Base-by-base conservation (phyloP, 2,797 vertebrate genomes). In the Eulemur mongoz region DNA sequence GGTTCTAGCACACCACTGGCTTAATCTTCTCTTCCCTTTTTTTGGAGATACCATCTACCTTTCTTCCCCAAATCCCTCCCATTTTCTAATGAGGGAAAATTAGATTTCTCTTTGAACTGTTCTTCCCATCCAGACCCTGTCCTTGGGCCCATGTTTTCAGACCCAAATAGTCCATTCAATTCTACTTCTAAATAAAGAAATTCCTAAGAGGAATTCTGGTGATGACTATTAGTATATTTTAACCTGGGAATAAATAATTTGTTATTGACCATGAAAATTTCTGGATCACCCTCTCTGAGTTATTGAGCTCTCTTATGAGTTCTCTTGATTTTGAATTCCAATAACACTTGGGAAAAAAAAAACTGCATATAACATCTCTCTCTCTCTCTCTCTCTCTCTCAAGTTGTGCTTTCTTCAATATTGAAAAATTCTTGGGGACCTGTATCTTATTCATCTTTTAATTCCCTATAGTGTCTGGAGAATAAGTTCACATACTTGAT, bases 401-500 rank as follows among this genome's bases (percentile, higher is more conserved):
- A 22, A 48, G 2, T 20, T 54, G 9, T 43, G 3, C 7, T 85
- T 0, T 80, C 27, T 94, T 90, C 22, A 69, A 75, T 23, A 93
- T 7, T 91, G 61, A 63, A 92, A 48, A 93, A 69, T 93, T 96
- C 38, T 90, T 32, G 6, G 92, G 25, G 40, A 9, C 2, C 4
- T 87, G 7, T 84, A 40, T 96, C 57, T 82, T 84, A 43, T 7
- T 93, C n/a, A 95, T 91, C 59, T 94, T 91, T 96, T 72, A 75
- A 35, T 65, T 80, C 32, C 22, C 22, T 73, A 13, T 72, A 45
- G 23, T 69, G 13, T 93, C n/a, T 81, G 69, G n/a, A 69, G 43
- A 85, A 83, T 81, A 94, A 52, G 57, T 72, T 93, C 27, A 83
- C 57, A 61, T 84, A 27, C 15, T 75, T 80, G 54, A 90, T 88